Evolutionary conservation across 1,140 invertebrate species (phyloP).

Genomic region (Leucophenga varia): DNA sequence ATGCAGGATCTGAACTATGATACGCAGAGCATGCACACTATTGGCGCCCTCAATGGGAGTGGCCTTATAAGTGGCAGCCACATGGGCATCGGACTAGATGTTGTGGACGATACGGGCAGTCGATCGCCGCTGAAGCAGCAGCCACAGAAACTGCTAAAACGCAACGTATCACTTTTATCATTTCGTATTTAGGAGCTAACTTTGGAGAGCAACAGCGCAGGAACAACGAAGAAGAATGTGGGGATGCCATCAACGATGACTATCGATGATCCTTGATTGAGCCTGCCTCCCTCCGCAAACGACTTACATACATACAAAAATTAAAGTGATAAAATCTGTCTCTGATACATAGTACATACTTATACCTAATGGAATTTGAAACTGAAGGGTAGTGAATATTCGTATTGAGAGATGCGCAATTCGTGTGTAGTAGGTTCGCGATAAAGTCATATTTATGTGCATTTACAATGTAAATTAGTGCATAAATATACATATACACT

Average conservation of each 20-base stretch:
- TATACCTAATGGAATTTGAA: constrained; percentile 36
- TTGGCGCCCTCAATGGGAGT: constrained; percentile 36
- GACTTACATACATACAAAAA: constrained; percentile 50
- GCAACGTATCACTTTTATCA: constrained; percentile 51
- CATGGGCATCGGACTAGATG: constrained; percentile 27
- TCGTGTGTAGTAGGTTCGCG: constrained; percentile 19
- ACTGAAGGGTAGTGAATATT: constrained; percentile 28
- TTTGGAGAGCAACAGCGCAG: constrained; percentile 8
- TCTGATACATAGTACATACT: constrained; percentile 44
- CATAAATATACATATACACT: no score
- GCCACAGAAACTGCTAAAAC: constrained; percentile 43
- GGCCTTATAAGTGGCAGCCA: constrained; percentile 39
- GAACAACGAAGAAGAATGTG: constrained; percentile 28
- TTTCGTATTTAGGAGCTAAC: constrained; percentile 44
- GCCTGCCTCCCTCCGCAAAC: constrained; percentile 27
- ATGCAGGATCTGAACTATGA: constrained; percentile 60
- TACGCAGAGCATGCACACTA: constrained; percentile 42
- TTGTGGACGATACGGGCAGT: constrained; percentile 27
- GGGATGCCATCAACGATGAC: no score
- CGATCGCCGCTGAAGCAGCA: constrained; percentile 30
- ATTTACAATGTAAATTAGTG: constrained; percentile 49
- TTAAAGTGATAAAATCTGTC: constrained; percentile 49
- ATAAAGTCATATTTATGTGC: constrained; percentile 33
- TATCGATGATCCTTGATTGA: no score
- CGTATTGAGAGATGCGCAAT: constrained; percentile 17